phyloP scores from a whole-genome alignment of 2,113 vertebrate genomes.

The Prolemur simus region DNA sequence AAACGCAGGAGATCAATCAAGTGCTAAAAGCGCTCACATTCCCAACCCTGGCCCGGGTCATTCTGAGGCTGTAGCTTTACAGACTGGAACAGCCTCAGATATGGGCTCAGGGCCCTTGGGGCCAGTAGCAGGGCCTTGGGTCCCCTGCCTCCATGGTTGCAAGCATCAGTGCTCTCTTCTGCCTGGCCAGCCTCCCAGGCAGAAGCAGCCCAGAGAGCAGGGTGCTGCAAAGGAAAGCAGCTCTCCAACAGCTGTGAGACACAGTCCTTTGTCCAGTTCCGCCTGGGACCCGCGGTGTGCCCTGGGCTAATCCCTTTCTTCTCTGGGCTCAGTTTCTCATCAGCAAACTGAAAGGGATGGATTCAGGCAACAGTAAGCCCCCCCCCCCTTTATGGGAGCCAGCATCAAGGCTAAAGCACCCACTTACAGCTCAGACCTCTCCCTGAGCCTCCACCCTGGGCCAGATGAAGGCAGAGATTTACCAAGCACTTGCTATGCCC shows the following conservation, averaged over 20 bases:
- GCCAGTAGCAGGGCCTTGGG: neutral
- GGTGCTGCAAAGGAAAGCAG: neutral
- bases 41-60: neutral
- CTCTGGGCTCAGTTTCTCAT: neutral
- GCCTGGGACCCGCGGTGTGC: neutral
- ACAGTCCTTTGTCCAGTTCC: neutral
- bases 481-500: no score
- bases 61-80: neutral
- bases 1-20: neutral
- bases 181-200: neutral
- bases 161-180: neutral
- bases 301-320: neutral
- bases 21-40: neutral
- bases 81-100: neutral
- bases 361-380: neutral
- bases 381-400: neutral
- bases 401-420: neutral
- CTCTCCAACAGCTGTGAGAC: neutral
- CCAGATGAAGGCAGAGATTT: no score
- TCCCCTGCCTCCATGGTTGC: neutral
- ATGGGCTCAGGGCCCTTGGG: neutral
- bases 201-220: neutral
- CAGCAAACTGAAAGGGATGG: neutral
- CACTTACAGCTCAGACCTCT: neutral
- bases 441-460: neutral